These are phyloP conservation scores for Cryptus armator DNA, from an alignment of 2,888 invertebrate genomes.

Conservation along the genomic window DNA sequence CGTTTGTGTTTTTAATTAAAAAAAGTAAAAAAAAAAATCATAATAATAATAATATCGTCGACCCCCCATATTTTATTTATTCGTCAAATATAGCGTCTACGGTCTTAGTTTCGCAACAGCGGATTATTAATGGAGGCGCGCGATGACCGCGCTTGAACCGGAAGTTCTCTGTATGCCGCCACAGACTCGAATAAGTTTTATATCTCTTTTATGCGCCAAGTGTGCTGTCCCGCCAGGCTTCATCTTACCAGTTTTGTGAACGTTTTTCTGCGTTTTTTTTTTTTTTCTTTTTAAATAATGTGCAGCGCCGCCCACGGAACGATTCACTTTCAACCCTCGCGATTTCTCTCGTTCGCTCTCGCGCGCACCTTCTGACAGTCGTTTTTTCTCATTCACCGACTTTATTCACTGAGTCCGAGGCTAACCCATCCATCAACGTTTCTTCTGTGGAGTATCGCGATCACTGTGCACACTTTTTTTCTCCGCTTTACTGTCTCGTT, in stretches of 20 bases:
- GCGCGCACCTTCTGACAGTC: neutral
- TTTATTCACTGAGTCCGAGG: conserved; percentile 14
- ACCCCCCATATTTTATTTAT: neutral
- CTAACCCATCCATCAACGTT: neutral
- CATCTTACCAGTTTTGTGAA: conserved; percentile 5
- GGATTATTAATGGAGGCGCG: neutral
- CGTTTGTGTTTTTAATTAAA: neutral
- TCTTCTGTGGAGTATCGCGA: neutral
- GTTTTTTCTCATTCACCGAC: neutral
- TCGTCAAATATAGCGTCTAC: neutral
- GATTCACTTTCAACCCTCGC: conserved; percentile 7
- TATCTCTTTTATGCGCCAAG: conserved; percentile 1
- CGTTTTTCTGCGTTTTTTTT: neutral
- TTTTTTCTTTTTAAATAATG: neutral
- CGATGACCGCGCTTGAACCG: conserved; percentile 1
- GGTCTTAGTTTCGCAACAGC: neutral
- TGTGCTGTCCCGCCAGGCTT: neutral
- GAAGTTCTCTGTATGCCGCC: conserved; percentile 15
- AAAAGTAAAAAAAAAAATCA: neutral
- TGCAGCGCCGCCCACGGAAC: neutral
- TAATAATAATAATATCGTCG: conserved; percentile 7
- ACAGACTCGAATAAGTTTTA: conserved; percentile 6
- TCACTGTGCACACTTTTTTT: conserved; percentile 5
- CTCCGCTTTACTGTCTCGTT: neutral
- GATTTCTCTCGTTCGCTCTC: conserved; percentile 1